These are phyloP conservation scores for Coleophora flavipennella DNA, from an alignment of 2,888 invertebrate genomes.

Conservation along the genomic window DNA sequence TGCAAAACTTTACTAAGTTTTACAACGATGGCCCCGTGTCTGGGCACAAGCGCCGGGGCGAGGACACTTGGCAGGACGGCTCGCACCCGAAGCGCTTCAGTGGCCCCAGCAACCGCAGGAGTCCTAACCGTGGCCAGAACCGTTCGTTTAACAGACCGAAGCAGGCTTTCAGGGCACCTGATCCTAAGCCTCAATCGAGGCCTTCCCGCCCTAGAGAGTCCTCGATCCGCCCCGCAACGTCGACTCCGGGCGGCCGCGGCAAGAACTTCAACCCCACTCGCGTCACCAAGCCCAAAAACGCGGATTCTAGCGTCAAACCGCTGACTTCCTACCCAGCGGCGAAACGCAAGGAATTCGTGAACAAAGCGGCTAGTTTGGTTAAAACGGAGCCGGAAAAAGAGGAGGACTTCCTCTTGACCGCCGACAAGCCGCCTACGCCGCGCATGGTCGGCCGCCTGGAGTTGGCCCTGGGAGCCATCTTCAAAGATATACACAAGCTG, in stretches of 20 bases:
- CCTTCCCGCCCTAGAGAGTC: background rate
- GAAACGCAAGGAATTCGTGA: constrained; percentile 22
- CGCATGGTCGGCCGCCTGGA: constrained; percentile 48
- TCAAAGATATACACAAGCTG: constrained; percentile 35
- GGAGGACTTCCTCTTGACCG: constrained; percentile 18
- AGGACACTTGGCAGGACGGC: constrained; percentile 25
- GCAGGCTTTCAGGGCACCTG: too few relatives aligned
- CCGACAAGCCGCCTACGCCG: constrained; percentile 28
- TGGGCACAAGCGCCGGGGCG: constrained; percentile 23
- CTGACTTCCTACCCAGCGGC: constrained; percentile 17
- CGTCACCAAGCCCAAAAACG: constrained; percentile 26
- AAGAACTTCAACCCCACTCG: background rate
- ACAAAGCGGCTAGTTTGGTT: constrained; percentile 10
- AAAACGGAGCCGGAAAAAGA: constrained; percentile 6
- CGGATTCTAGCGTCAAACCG: constrained; percentile 18
- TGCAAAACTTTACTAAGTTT: constrained; percentile 24
- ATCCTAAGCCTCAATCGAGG: too few relatives aligned
- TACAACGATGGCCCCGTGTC: constrained; percentile 24
- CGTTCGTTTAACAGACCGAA: too few relatives aligned
- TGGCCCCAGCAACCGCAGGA: constrained; percentile 9
- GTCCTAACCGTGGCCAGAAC: constrained; percentile 2
- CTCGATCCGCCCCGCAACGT: background rate
- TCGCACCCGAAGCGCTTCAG: constrained; percentile 27
- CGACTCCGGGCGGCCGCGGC: background rate
- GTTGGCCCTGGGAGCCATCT: constrained; percentile 41